These are phyloP conservation scores for Geotrypetes seraphini DNA, from an alignment of 2,797 vertebrate species.

Conservation along the genomic window DNA sequence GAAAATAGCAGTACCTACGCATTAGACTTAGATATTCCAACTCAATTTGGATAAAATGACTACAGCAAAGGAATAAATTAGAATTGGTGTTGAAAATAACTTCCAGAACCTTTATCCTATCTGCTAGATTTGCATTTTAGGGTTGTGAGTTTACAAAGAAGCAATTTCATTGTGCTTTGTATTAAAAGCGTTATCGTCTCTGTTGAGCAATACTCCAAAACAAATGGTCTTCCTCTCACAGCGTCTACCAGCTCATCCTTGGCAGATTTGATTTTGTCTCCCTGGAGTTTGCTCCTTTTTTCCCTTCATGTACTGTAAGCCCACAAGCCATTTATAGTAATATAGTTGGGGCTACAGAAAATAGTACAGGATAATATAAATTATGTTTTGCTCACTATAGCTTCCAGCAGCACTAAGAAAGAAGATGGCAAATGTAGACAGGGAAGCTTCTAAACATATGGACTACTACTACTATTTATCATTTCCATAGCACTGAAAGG, in stretches of 20 bases:
- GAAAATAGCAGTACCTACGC: too few species aligned
- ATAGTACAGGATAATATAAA: too few species aligned
- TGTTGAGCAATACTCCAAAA: constrained; percentile 46
- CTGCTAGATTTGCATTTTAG: constrained; percentile 46
- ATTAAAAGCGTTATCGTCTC: constrained; percentile 53
- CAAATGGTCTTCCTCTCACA: too few species aligned
- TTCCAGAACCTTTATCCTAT: constrained; percentile 26
- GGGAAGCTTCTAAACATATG: too few species aligned
- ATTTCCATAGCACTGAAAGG: too few species aligned
- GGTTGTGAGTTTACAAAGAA: constrained; percentile 50
- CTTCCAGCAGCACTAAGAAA: too few species aligned
- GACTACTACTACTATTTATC: too few species aligned
- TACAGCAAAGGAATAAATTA: constrained; percentile 46
- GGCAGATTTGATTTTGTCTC: neutral
- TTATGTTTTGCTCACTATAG: too few species aligned
- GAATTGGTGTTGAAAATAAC: constrained; percentile 29
- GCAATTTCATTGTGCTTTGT: constrained; percentile 53
- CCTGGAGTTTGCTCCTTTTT: neutral
- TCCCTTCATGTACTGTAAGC: too few species aligned
- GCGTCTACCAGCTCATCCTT: neutral
- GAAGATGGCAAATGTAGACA: too few species aligned
- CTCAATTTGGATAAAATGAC: constrained; percentile 52
- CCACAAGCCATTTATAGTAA: too few species aligned
- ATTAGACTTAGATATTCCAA: constrained; percentile 44
- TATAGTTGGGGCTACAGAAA: too few species aligned